These are phyloP conservation scores for Sylvietta virens DNA, from an alignment of 2,113 vertebrate species.

Conservation along the genomic window DNA sequence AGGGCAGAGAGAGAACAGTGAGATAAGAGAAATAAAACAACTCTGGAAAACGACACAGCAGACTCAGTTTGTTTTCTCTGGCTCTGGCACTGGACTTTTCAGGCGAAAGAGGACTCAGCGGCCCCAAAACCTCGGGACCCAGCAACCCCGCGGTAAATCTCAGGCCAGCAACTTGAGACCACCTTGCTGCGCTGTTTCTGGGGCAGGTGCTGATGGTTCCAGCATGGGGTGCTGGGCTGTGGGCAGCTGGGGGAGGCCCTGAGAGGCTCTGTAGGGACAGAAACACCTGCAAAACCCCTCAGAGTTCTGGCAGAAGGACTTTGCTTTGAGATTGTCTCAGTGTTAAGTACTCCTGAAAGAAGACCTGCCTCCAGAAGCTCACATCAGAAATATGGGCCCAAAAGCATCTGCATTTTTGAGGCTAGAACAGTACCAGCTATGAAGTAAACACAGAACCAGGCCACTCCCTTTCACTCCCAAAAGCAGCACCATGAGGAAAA, in stretches of 20 bases:
- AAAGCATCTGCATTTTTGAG: background rate
- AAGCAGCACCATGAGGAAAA: background rate
- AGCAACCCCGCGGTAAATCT: too few species aligned
- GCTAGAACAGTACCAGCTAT: background rate
- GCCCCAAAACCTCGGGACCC: too few species aligned
- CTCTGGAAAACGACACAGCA: too few species aligned
- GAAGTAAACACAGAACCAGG: background rate
- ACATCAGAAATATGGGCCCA: fast-evolving
- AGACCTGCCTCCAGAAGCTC: background rate
- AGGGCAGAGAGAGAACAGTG: too few species aligned
- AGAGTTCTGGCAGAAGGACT: background rate
- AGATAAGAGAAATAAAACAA: too few species aligned
- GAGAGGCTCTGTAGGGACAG: fast-evolving
- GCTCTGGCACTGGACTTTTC: too few species aligned
- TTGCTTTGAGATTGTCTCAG: background rate
- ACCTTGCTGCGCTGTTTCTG: fast-evolving
- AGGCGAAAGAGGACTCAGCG: too few species aligned
- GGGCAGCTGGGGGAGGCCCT: fast-evolving
- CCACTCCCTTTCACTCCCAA: background rate
- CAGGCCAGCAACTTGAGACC: too few species aligned
- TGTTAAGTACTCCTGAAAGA: background rate
- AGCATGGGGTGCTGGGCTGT: fast-evolving
- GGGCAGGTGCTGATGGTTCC: background rate
- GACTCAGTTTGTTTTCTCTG: too few species aligned
- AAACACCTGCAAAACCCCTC: background rate